Conservation (phyloP, 2,113 vertebrate genomes). For the Spheniscus mendiculus region DNA sequence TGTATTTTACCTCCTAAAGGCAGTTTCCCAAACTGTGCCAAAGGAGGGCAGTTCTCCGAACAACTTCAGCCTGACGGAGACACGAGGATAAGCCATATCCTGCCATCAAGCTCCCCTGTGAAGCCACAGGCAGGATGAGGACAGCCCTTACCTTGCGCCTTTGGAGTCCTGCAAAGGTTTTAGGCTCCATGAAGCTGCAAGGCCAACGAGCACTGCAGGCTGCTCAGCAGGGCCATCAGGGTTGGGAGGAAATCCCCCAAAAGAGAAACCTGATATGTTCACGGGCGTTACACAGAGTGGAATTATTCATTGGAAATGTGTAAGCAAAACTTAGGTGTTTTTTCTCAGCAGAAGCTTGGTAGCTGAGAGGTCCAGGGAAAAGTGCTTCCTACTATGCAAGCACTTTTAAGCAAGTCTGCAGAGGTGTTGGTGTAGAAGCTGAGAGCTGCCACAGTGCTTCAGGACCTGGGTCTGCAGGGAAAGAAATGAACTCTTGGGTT, state of each 20-base stretch:
- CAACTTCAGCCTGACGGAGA: neutral
- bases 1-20: neutral
- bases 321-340: neutral
- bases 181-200: neutral
- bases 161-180: neutral
- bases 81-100: neutral
- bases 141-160: neutral
- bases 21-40: neutral
- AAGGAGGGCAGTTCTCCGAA: neutral
- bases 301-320: neutral
- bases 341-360: neutral
- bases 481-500: neutral
- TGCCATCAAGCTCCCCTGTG: rapidly evolving
- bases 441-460: neutral
- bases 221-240: rapidly evolving
- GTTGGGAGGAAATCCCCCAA: neutral
- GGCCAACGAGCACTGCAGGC: rapidly evolving
- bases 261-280: neutral
- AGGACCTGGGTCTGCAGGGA: neutral
- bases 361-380: neutral
- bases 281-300: neutral
- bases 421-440: neutral
- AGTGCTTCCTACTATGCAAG: neutral
- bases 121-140: neutral
- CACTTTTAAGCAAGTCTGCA: neutral